phyloP scores from a whole-genome alignment of 2,113 vertebrate genomes.

The Ginglymostoma cirratum region DNA sequence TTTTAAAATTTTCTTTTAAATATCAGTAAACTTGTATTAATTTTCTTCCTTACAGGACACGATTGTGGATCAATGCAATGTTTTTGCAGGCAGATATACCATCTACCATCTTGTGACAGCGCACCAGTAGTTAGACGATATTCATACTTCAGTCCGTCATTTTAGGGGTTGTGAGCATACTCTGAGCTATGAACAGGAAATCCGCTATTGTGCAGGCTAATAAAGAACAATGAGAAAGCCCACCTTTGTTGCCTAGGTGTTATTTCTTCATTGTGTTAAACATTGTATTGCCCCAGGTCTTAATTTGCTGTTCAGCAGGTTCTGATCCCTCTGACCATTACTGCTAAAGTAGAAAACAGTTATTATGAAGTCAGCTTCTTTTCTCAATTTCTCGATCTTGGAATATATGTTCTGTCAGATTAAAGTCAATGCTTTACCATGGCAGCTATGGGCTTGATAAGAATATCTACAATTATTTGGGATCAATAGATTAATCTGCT shows the following conservation, averaged over 20 bases:
- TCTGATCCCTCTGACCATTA: neutral
- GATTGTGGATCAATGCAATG: neutral
- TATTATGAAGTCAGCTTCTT: neutral
- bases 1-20: neutral
- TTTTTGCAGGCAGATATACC: constrained; percentile 32
- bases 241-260: neutral
- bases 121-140: constrained; percentile 23
- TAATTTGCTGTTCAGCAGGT: neutral
- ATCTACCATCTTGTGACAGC: constrained; percentile 33
- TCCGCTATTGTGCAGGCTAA: neutral
- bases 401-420: neutral
- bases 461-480: constrained; percentile 5
- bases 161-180: constrained; percentile 8
- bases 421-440: neutral
- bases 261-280: neutral
- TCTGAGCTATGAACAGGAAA: constrained; percentile 9
- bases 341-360: neutral
- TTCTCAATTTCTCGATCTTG: too few relatives aligned
- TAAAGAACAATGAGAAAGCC: constrained; percentile 31
- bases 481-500: neutral
- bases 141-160: neutral
- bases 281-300: neutral
- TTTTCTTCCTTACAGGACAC: constrained; percentile 26
- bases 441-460: neutral
- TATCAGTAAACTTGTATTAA: constrained; percentile 4